These are phyloP conservation scores for Menidia beryllina DNA, from an alignment of 2,113 vertebrate species.

Conservation along the genomic window DNA sequence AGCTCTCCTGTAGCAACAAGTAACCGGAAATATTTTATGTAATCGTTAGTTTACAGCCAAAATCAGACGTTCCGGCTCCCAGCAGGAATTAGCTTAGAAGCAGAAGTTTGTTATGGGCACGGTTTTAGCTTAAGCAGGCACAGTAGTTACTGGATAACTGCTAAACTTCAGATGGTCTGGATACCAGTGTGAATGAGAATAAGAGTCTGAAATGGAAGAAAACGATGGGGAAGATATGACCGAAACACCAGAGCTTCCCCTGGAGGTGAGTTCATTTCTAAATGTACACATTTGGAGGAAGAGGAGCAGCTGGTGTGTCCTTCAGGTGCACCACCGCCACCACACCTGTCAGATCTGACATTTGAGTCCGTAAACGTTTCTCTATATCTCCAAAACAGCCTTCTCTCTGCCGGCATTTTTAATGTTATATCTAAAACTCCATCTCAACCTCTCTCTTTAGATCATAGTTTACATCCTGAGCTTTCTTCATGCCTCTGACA, in stretches of 20 bases:
- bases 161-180: conserved; percentile 8
- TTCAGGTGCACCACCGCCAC: not conserved
- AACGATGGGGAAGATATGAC: conserved; percentile 34
- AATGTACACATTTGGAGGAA: too few relatives aligned
- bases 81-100: not conserved
- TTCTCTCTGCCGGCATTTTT: not conserved
- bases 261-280: conserved; percentile 71
- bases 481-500: conserved; percentile 85
- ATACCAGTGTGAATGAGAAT: not conserved
- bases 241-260: conserved; percentile 74
- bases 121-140: not conserved
- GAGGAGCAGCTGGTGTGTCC: not conserved
- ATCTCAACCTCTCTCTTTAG: conserved; percentile 60
- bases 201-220: conserved; percentile 54
- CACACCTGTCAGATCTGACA: not conserved
- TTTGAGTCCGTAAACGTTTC: not conserved
- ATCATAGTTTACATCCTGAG: conserved; percentile 86
- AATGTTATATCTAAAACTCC: not conserved
- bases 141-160: not conserved
- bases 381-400: fast-evolving
- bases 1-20: fast-evolving
- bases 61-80: not conserved
- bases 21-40: fast-evolving
- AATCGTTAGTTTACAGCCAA: too few relatives aligned
- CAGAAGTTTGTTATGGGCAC: not conserved